A percentile compares a stretch with the other conserved stretches of the same genome.
Evolutionary conservation across 2,113 vertebrate species (phyloP).

Genomic region (Ageneiosus marmoratus): DNA sequence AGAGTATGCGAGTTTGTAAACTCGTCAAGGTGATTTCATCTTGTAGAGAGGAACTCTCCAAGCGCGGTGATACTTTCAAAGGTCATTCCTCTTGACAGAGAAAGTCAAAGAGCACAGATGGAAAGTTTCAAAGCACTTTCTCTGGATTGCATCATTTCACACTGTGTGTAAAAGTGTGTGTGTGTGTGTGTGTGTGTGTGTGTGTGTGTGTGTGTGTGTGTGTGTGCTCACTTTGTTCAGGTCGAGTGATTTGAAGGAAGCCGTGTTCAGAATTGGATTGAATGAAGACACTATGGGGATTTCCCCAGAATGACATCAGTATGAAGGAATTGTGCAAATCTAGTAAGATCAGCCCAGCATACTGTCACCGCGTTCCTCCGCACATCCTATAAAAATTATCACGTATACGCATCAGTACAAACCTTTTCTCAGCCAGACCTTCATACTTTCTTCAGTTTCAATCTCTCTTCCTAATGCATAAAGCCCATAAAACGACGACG

Average conservation of each 20-base stretch:
- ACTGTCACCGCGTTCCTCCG: neutral
- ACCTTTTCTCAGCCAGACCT: neutral
- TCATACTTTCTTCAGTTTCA: neutral
- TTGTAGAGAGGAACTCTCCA: neutral
- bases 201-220: constrained; percentile 36
- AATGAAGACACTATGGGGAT: constrained; percentile 73
- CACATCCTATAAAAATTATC: neutral
- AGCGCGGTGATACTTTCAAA: neutral
- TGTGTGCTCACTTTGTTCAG: constrained; percentile 38
- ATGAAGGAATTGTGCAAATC: constrained; percentile 70
- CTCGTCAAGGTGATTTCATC: neutral
- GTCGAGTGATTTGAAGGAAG: constrained; percentile 32
- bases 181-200: constrained; percentile 33
- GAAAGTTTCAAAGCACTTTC: constrained; percentile 59
- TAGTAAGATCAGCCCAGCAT: constrained; percentile 65
- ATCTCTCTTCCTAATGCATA: neutral
- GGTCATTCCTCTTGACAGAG: neutral
- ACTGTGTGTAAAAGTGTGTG: constrained; percentile 31
- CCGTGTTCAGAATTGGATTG: constrained; percentile 35
- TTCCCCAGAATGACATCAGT: constrained; percentile 72
- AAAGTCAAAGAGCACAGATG: constrained; percentile 26
- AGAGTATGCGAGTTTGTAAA: neutral
- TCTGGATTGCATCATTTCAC: constrained; percentile 66
- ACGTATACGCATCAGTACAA: neutral
- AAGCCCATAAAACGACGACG: constrained; percentile 16